Conservation (phyloP, 1,140 invertebrate genomes). For the Gonioctena quinquepunctata region DNA sequence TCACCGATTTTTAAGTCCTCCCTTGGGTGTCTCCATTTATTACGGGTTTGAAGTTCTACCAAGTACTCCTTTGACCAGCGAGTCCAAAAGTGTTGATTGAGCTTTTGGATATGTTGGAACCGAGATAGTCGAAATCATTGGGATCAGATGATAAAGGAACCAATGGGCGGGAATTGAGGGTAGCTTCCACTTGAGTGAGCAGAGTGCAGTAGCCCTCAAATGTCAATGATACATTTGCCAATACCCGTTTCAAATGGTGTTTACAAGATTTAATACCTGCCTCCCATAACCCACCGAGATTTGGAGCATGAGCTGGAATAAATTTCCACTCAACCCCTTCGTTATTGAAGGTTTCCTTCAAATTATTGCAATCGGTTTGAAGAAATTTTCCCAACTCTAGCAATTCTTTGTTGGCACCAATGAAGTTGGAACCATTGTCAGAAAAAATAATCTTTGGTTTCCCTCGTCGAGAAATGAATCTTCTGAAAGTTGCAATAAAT, state of each 20-base stretch:
- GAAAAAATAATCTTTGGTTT: constrained; percentile 30
- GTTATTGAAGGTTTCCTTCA: not conserved
- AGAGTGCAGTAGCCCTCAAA: constrained; percentile 38
- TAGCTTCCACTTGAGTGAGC: constrained; percentile 38
- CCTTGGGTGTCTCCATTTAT: constrained; percentile 25
- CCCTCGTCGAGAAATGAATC: constrained; percentile 55
- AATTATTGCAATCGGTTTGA: not conserved
- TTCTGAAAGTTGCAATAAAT: constrained; percentile 49
- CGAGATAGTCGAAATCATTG: not conserved
- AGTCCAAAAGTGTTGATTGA: constrained; percentile 17
- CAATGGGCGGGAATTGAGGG: constrained; percentile 49
- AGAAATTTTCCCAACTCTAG: constrained; percentile 35
- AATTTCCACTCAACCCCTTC: constrained; percentile 51
- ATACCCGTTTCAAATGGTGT: constrained; percentile 43
- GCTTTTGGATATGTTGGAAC: constrained; percentile 10
- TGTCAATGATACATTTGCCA: constrained; percentile 31
- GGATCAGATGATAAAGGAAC: constrained; percentile 23
- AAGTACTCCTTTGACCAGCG: constrained; percentile 37
- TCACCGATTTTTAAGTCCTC: constrained; percentile 1
- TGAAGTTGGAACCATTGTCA: constrained; percentile 45
- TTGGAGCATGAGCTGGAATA: constrained; percentile 27
- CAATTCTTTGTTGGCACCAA: constrained; percentile 30
- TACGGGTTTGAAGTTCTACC: constrained; percentile 19
- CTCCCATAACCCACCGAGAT: constrained; percentile 37
- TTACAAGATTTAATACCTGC: constrained; percentile 25